Evolutionary conservation across 2,797 vertebrate genomes (phyloP), one percentile per base, ranked within the genome.

Genomic region (Allobates femoralis): DNA sequence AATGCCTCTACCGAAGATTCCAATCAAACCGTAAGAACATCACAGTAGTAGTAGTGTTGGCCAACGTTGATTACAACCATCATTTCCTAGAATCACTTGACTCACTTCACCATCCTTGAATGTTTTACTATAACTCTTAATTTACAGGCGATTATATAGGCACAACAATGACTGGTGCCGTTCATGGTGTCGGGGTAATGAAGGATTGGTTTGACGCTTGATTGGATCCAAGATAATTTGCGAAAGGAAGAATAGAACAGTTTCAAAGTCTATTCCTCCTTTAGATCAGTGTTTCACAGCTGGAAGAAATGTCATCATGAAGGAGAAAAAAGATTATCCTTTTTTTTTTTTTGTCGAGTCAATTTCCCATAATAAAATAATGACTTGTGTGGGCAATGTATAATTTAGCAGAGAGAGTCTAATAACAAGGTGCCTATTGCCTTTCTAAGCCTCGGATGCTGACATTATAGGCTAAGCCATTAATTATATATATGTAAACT

Each of bases 351-450:
- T 84, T 84, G 18, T 53, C 3, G 51, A 84, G 78, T 76, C 23
- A 77, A 77, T 79, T 75, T 34, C 15, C 16, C 67, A 34, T 82
- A 86, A 86, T 86, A 73, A 53, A 53, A 82, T 86, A 86, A 86
- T 82, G 82, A 69, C 79, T 64, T 79, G 71, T 67, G 79, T 67
- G 53, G 79, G 85, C 79, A 82, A 55, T 26, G 66, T 86, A 56
- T 86, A 76, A 82, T 77, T 86, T 81, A 28, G 56, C 79, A 32
- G 16, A 16, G 41, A 37, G 60, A 46, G 50, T 64, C 71, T 77
- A 51, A 79, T 77, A 84, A 79, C 81, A 71, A 50, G 66, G 7
- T 78, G 5, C 37, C 78, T 32, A 73, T 71, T 87, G 73, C 75
- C 32, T 62, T 60, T 46, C 11, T 14, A 60, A 18, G 14, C 32